These are phyloP conservation scores for Forbesichthys agassizii DNA, from an alignment of 2,113 vertebrate genomes.

Conservation along the genomic window DNA sequence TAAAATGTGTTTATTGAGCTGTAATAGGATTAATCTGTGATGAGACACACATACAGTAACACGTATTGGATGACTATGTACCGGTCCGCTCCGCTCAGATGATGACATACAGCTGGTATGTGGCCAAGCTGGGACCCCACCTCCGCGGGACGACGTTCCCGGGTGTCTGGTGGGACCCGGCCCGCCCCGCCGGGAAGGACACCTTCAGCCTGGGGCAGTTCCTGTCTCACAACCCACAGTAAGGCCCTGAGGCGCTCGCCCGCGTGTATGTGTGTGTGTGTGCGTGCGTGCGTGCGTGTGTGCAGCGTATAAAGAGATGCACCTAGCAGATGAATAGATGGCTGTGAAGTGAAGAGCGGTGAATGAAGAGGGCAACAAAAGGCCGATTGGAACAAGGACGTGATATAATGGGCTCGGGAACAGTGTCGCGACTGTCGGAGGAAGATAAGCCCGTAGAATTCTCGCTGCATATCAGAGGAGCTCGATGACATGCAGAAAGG, in stretches of 20 bases:
- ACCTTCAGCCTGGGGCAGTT: conserved; percentile 92
- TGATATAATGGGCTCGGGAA: conserved; percentile 65
- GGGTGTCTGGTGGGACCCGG: conserved; percentile 86
- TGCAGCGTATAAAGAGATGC: conserved; percentile 19
- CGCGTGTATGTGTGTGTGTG: neutral
- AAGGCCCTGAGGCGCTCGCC: conserved; percentile 63
- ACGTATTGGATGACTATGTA: no score
- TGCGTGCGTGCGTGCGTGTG: neutral
- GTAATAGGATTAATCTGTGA: no score
- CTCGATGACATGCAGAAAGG: conserved; percentile 64
- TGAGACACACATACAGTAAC: no score
- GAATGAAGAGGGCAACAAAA: conserved; percentile 48
- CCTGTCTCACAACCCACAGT: conserved; percentile 89
- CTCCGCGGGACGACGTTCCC: conserved; percentile 86
- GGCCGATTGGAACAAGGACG: conserved; percentile 59
- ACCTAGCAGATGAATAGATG: conserved; percentile 31
- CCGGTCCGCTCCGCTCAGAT: conserved; percentile 74
- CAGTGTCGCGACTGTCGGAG: conserved; percentile 53
- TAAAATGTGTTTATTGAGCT: no score
- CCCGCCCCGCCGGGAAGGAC: conserved; percentile 64
- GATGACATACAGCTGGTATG: conserved; percentile 97
- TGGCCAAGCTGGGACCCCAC: conserved; percentile 88
- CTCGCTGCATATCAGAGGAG: conserved; percentile 57
- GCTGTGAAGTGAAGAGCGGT: conserved; percentile 39
- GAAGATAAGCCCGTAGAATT: conserved; percentile 59